A percentile compares a stretch with the other conserved stretches of the same genome.
Evolutionary conservation across 2,113 vertebrate species (phyloP).

Genomic region (Butastur rufipennis): DNA sequence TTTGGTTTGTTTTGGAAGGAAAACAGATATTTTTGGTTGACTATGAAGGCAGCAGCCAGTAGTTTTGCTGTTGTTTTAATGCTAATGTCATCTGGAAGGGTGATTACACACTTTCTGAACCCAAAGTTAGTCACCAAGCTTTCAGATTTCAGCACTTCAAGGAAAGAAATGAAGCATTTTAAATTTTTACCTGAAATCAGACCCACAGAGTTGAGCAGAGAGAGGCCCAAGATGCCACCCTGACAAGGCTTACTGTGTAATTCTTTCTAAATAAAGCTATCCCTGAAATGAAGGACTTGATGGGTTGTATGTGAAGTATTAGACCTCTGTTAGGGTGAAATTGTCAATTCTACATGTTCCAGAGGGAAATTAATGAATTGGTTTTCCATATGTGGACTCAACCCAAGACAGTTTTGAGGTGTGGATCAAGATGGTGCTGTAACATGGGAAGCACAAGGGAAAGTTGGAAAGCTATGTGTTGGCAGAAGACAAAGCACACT

Average conservation of each 20-base stretch:
- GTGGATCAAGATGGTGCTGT: neutral
- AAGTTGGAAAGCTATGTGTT: accelerated
- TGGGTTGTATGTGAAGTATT: neutral
- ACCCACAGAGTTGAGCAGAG: neutral
- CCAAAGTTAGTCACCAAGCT: neutral
- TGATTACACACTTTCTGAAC: neutral
- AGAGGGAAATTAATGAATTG: neutral
- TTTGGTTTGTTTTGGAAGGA: conserved; percentile 7
- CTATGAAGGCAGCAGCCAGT: neutral
- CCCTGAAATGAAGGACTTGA: neutral
- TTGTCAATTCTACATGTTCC: accelerated
- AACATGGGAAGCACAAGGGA: neutral
- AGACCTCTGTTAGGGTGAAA: neutral
- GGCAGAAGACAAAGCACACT: neutral
- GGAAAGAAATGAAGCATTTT: neutral
- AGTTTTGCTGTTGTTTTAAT: neutral
- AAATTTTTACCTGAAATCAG: neutral
- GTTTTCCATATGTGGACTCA: neutral
- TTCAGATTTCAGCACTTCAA: neutral
- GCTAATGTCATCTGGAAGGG: neutral
- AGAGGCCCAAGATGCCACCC: neutral
- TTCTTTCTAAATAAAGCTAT: neutral
- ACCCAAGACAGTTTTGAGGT: neutral
- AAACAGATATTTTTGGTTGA: neutral
- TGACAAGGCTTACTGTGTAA: neutral